phyloP scores from a whole-genome alignment of 2,113 vertebrate genomes.

The Anarrhichthys ocellatus region DNA sequence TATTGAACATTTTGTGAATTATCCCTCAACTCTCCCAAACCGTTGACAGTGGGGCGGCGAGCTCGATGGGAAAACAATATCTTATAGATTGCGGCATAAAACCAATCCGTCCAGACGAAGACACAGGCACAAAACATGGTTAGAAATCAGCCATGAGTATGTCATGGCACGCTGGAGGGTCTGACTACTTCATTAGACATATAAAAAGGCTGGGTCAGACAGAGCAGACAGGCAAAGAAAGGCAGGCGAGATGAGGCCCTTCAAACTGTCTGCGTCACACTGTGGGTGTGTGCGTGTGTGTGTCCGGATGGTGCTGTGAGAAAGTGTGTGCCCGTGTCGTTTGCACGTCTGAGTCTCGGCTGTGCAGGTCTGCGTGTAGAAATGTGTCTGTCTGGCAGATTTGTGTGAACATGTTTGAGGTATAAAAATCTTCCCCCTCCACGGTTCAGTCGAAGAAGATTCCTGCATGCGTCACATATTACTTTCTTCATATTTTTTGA shows the following conservation, averaged over 20 bases:
- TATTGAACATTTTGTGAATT: constrained; percentile 61
- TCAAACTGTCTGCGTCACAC: constrained; percentile 77
- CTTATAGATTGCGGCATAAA: constrained; percentile 67
- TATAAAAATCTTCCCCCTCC: not conserved
- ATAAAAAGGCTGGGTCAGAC: constrained; percentile 78
- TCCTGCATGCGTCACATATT: not conserved
- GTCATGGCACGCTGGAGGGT: constrained; percentile 80
- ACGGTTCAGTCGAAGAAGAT: not conserved
- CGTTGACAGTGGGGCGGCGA: constrained; percentile 43
- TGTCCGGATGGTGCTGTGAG: constrained; percentile 71
- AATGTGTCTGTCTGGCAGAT: constrained; percentile 56
- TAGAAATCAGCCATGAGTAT: constrained; percentile 78
- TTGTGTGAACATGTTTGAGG: not conserved
- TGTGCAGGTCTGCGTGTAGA: constrained; percentile 47
- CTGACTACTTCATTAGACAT: constrained; percentile 83
- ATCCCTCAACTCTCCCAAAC: constrained; percentile 52
- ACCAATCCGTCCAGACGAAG: constrained; percentile 64
- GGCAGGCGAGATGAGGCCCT: constrained; percentile 80
- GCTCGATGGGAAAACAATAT: constrained; percentile 73
- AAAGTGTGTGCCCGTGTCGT: constrained; percentile 61
- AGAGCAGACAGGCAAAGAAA: constrained; percentile 81
- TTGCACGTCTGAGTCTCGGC: constrained; percentile 71
- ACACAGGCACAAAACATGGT: constrained; percentile 74
- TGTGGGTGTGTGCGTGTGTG: constrained; percentile 67
- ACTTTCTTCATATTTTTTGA: not conserved